These are phyloP conservation scores for Nothobranchius furzeri DNA, from an alignment of 2,113 vertebrate genomes.

Conservation along the genomic window DNA sequence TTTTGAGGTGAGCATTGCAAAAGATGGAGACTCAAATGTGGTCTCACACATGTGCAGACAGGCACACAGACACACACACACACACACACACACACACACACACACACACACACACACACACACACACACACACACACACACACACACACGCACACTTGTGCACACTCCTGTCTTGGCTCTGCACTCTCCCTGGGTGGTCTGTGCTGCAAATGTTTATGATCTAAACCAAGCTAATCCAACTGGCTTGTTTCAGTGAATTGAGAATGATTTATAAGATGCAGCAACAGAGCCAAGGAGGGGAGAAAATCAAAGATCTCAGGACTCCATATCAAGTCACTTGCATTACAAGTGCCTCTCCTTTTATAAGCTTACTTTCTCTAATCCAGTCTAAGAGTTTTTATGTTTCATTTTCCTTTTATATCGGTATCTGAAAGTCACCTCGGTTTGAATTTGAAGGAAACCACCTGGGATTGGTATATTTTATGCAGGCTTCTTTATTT, in stretches of 20 bases:
- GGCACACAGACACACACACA: slow-evolving; percentile 9
- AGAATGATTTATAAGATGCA: slow-evolving; percentile 84
- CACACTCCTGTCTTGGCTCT: slow-evolving; percentile 52
- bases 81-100: slow-evolving; percentile 11
- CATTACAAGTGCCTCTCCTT: slow-evolving; percentile 47
- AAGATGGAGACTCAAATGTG: too few relatives aligned
- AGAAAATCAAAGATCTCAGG: slow-evolving; percentile 78
- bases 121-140: slow-evolving; percentile 13
- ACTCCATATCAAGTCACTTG: slow-evolving; percentile 71
- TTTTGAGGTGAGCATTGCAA: slow-evolving; percentile 39
- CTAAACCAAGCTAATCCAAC: slow-evolving; percentile 84
- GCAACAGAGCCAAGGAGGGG: slow-evolving; percentile 68
- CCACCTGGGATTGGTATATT: slow-evolving; percentile 31
- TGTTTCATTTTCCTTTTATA: slow-evolving; percentile 25
- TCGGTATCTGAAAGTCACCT: slow-evolving; percentile 58
- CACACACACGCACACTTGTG: slow-evolving; percentile 10
- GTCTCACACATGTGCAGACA: too few relatives aligned
- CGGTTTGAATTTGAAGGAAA: slow-evolving; percentile 43
- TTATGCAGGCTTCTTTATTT: neutral
- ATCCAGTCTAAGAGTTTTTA: slow-evolving; percentile 32
- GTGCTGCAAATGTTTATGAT: slow-evolving; percentile 84
- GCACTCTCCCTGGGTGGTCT: slow-evolving; percentile 81
- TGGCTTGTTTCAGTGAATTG: slow-evolving; percentile 84
- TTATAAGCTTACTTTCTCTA: slow-evolving; percentile 23
- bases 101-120: slow-evolving; percentile 18